Conservation (phyloP, 2,888 invertebrate species). For the Laothoe populi region DNA sequence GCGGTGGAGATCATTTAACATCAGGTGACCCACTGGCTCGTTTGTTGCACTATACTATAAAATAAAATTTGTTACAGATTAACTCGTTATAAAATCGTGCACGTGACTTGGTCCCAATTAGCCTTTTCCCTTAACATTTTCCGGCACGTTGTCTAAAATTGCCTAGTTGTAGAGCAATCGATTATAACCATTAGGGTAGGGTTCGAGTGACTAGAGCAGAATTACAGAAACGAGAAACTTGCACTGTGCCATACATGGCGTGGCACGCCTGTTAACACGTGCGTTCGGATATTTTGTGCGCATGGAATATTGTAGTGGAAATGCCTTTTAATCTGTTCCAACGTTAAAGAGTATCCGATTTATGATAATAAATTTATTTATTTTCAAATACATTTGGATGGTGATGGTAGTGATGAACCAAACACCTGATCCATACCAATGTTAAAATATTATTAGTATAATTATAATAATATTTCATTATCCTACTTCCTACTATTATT, state of each 20-base stretch:
- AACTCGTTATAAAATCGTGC: neutral
- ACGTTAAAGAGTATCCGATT: neutral
- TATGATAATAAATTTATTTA: neutral
- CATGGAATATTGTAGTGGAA: neutral
- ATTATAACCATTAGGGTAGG: constrained; percentile 17
- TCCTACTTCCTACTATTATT: no score
- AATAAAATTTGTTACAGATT: no score
- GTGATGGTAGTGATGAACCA: neutral
- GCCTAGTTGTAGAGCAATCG: neutral
- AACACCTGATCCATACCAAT: no score
- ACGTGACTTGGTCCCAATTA: neutral
- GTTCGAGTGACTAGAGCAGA: constrained; percentile 4
- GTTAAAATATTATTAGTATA: no score
- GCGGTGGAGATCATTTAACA: no score
- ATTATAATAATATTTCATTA: no score
- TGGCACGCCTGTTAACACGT: constrained; percentile 8
- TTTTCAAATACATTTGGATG: neutral
- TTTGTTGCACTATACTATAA: no score
- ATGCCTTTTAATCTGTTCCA: constrained; percentile 10
- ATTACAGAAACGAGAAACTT: constrained; percentile 8
- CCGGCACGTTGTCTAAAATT: constrained; percentile 16
- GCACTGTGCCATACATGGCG: neutral
- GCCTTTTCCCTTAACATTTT: neutral
- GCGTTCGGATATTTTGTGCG: neutral
- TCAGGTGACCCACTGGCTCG: no score